Conservation (phyloP, 2,797 vertebrate genomes). For the Spea hammondii region DNA sequence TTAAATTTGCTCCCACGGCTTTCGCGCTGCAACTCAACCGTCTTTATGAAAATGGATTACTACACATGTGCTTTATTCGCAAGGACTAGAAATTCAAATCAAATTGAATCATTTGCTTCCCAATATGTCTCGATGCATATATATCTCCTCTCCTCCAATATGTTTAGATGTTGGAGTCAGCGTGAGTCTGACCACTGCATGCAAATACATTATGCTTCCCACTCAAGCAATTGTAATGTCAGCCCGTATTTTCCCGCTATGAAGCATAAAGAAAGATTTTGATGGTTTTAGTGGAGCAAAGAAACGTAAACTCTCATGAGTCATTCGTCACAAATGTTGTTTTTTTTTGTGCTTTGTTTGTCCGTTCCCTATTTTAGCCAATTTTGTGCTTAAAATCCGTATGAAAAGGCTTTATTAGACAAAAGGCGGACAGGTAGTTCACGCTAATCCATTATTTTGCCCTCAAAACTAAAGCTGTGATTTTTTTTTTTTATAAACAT, state of each 20-base stretch:
- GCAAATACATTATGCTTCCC: conserved; percentile 25
- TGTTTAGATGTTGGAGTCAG: conserved; percentile 9
- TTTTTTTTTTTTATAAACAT: conserved; percentile 11
- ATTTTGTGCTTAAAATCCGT: conserved; percentile 10
- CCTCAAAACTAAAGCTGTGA: conserved; percentile 24
- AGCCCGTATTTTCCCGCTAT: not conserved
- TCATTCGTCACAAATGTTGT: conserved; percentile 25
- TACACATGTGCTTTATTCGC: not conserved
- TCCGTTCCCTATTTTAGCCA: not conserved
- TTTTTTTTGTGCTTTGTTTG: conserved; percentile 7
- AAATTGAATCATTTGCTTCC: conserved; percentile 22
- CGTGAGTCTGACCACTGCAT: conserved; percentile 8
- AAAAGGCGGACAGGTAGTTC: conserved; percentile 35
- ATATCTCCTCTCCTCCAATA: conserved; percentile 15
- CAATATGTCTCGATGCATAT: conserved; percentile 10
- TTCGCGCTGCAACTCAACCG: not conserved
- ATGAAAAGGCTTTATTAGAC: conserved; percentile 6
- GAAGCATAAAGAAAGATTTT: conserved; percentile 30
- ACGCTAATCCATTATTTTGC: conserved; percentile 32
- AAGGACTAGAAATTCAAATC: conserved; percentile 8
- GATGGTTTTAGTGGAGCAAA: conserved; percentile 8
- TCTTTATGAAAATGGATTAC: conserved; percentile 2
- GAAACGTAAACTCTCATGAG: conserved; percentile 2
- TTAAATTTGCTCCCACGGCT: not conserved
- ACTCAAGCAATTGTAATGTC: conserved; percentile 18